Percentiles rank a stretch among this genome's conserved stretches.
phyloP scores from a whole-genome alignment of 2,888 invertebrate genomes.

The Prosapia bicincta region DNA sequence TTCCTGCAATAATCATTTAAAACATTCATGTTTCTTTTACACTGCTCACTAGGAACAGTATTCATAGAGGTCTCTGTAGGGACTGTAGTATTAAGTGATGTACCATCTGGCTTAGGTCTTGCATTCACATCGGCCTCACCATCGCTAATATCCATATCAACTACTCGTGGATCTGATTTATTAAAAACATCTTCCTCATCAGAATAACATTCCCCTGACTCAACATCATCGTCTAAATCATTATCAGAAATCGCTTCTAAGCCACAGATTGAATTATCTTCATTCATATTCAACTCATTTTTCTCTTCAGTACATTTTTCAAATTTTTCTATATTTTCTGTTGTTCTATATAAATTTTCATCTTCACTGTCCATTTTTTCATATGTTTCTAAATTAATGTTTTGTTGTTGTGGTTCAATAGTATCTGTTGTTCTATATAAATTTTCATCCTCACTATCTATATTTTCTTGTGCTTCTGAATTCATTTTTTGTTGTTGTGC shows the following conservation, averaged over 20 bases:
- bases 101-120: background rate
- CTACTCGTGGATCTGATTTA: background rate
- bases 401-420: too few species aligned
- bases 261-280: background rate
- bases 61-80: too few species aligned
- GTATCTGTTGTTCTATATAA: background rate
- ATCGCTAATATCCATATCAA: background rate
- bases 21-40: background rate
- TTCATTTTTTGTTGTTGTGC: background rate
- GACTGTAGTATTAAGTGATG: background rate
- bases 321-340: background rate
- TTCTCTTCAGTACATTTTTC: background rate
- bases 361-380: background rate
- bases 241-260: background rate
- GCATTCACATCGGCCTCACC: background rate
- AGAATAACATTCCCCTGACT: background rate
- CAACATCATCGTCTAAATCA: background rate
- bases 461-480: background rate
- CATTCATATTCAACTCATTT: too few species aligned
- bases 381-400: background rate
- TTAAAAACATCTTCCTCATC: background rate
- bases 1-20: background rate
- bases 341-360: background rate
- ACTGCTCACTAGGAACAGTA: background rate
- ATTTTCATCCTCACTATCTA: background rate